Conservation (phyloP, 2,113 vertebrate genomes). For the Peromyscus polionotus region DNA sequence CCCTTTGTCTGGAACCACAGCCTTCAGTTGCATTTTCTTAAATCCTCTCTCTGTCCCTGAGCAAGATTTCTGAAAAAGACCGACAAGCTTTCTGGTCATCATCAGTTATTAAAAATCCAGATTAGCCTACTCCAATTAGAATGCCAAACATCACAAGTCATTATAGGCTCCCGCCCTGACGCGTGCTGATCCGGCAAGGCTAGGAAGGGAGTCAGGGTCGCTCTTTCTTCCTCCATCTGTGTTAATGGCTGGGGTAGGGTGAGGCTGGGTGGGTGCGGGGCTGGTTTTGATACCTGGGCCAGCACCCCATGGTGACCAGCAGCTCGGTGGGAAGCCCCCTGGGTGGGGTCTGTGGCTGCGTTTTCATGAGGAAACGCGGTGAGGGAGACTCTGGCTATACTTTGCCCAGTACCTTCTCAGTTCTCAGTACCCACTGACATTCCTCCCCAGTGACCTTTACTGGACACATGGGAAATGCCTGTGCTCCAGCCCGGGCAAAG, state of each 20-base stretch:
- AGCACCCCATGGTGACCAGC: neutral
- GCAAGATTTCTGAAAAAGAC: neutral
- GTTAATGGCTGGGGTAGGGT: neutral
- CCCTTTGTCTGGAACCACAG: neutral
- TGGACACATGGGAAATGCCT: neutral
- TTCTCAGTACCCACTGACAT: neutral
- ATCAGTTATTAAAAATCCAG: neutral
- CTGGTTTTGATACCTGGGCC: neutral
- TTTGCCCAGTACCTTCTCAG: neutral
- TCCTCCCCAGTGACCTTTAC: neutral
- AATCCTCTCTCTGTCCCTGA: neutral
- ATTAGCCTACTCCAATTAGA: neutral
- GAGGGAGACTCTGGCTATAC: neutral
- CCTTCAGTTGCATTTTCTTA: neutral
- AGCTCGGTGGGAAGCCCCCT: neutral
- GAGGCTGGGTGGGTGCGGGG: too few species aligned
- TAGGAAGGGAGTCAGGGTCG: neutral
- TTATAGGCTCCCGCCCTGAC: neutral
- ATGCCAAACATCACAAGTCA: neutral
- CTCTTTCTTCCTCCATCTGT: neutral
- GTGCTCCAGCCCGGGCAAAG: neutral
- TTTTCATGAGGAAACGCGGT: neutral
- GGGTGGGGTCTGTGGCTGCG: too few species aligned
- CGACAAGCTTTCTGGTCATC: conserved; percentile 22
- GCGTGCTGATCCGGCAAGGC: neutral